A percentile compares a stretch with the other conserved stretches of the same genome.
Evolutionary conservation across 2,797 vertebrate species (phyloP).

Genomic region (Garrulus glandarius): DNA sequence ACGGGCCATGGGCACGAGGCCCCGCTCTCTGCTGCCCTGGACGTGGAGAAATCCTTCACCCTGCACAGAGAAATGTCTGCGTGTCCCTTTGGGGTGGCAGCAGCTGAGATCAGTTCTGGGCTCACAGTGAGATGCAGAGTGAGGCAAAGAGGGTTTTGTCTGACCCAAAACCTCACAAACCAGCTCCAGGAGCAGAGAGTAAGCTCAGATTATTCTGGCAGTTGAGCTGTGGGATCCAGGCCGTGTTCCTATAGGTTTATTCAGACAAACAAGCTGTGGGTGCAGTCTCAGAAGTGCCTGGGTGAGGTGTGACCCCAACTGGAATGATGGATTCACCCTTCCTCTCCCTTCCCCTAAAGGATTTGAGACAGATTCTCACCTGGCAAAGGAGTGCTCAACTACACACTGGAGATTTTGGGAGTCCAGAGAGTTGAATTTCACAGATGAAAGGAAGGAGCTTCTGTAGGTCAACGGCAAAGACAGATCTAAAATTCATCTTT

Average conservation of each 20-base stretch:
- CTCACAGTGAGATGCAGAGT: accelerated
- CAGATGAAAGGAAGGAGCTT: background rate
- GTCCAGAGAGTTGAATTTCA: background rate
- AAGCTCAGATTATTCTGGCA: accelerated
- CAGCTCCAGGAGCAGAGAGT: background rate
- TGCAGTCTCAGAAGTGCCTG: background rate
- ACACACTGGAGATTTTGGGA: background rate
- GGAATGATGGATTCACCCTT: background rate
- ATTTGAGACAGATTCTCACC: background rate
- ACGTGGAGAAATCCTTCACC: background rate
- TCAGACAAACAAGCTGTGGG: background rate
- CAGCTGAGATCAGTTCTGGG: background rate
- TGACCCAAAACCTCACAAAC: accelerated
- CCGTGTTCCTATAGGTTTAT: accelerated
- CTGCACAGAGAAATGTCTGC: accelerated
- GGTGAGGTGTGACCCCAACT: background rate
- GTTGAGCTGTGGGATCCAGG: accelerated
- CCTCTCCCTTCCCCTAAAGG: background rate
- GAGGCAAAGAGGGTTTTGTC: background rate
- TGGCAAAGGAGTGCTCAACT: background rate
- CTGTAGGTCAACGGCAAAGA: background rate
- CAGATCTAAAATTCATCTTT: background rate
- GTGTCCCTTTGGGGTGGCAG: background rate
- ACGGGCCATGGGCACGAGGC: background rate
- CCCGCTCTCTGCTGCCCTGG: background rate